Evolutionary conservation across 2,888 invertebrate species (phyloP), one percentile per base, ranked within the genome.

Genomic region (Scaptomyza reducta): DNA sequence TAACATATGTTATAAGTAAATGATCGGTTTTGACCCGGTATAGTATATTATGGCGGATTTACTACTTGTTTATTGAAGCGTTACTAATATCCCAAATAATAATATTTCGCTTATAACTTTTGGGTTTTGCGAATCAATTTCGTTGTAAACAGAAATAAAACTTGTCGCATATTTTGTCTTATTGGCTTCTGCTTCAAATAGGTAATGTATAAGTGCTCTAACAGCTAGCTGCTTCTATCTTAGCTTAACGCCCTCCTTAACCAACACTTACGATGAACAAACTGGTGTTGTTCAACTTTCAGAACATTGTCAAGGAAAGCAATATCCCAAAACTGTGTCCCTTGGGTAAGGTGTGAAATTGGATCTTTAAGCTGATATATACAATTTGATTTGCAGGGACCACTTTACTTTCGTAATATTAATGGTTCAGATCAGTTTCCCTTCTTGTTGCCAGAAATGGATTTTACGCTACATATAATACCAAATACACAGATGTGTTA

Each of bases 371-470:
- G 11, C 16, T 27, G 14, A 6, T 7, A 33, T 44, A 13, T 9
- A 22, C 25, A 9, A 3, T n/a, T 13, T 14, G 4, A 44, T 11
- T 47, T 57, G 6, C 25, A 73, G 74, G 68, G 69, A 6, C 18
- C 6, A 0, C n/a, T 73, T 1, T 73, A 73, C 35, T 73, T 73
- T 14, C 45, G 33, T 18, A 57, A 68, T 1, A 11, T 73, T 0
- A 14, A 7, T 9, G 33, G 1, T 0, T 14, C 73, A 38, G 46
- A 63, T 0, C 3, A 25, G 4, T 68, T 73, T n/a, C 72, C 72
- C 3, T 68, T 63, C 1, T 54, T 68, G 35, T 10, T 73, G 31
- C 72, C 73, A 3, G 73, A 73, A 18, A 13, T 33, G 29, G 41
- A 73, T 1, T 73, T 73, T 14, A 67, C 40, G 7, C 0, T 51